Evolutionary conservation across 2,113 vertebrate species (phyloP).

Genomic region (Thermophis baileyi): DNA sequence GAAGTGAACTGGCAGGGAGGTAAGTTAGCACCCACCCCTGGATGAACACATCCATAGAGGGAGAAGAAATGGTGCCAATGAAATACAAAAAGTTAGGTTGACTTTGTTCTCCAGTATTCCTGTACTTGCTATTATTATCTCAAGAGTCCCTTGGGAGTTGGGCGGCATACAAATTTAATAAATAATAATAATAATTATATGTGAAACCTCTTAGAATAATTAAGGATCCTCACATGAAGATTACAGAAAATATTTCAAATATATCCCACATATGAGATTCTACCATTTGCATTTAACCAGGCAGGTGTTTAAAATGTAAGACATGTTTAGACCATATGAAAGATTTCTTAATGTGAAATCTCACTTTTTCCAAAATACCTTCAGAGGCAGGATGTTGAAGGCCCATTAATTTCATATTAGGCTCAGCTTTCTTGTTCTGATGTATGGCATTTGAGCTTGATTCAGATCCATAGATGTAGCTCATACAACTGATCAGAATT

Average conservation of each 20-base stretch:
- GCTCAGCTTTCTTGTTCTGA: neutral
- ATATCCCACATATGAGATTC: constrained; percentile 45
- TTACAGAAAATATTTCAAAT: constrained; percentile 40
- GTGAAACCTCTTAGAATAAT: constrained; percentile 48
- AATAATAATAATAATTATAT: too few species aligned
- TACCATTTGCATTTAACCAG: constrained; percentile 49
- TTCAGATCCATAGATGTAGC: neutral
- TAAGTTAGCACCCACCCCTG: too few species aligned
- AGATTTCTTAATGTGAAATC: constrained; percentile 44
- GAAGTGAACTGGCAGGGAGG: too few species aligned
- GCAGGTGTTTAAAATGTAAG: constrained; percentile 50
- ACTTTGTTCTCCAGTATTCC: constrained; percentile 40
- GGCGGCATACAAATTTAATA: too few species aligned
- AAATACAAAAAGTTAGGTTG: neutral
- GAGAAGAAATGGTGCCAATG: neutral
- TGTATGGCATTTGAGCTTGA: neutral
- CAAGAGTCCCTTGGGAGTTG: too few species aligned
- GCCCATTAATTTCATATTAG: neutral
- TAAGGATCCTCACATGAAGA: constrained; percentile 48
- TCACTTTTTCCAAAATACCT: constrained; percentile 7
- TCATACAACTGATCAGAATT: neutral
- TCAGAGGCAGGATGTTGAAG: neutral
- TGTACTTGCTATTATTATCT: constrained; percentile 58
- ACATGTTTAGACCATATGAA: constrained; percentile 36
- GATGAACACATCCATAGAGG: constrained; percentile 6